Evolutionary conservation across 2,888 invertebrate genomes (phyloP).

Genomic region (Phengaris arion): DNA sequence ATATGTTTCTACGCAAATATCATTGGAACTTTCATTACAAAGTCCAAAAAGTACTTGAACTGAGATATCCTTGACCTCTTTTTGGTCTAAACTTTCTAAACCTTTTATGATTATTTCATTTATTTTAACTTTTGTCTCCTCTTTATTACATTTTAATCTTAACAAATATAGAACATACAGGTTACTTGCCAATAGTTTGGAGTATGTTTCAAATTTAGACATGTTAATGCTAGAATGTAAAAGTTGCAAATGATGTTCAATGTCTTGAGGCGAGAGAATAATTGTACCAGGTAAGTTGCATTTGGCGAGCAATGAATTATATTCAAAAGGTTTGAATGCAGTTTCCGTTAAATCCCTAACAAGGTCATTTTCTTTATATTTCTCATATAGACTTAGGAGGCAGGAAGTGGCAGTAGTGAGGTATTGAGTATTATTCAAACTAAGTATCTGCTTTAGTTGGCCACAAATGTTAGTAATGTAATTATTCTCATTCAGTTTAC

Average conservation of each 20-base stretch:
- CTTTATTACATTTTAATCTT: slow-evolving; percentile 56
- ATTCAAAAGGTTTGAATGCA: slow-evolving; percentile 54
- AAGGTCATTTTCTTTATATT: slow-evolving; percentile 62
- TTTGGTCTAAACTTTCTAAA: slow-evolving; percentile 50
- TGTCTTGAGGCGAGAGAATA: slow-evolving; percentile 58
- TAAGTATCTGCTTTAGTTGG: slow-evolving; percentile 74
- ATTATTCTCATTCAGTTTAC: slow-evolving; percentile 59
- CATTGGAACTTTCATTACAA: slow-evolving; percentile 34
- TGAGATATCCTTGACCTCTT: slow-evolving; percentile 45
- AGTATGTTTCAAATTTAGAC: slow-evolving; percentile 55
- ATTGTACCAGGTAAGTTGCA: slow-evolving; percentile 59
- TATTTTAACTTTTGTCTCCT: slow-evolving; percentile 55
- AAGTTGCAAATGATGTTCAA: slow-evolving; percentile 58
- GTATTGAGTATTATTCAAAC: slow-evolving; percentile 63
- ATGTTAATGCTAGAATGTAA: slow-evolving; percentile 59
- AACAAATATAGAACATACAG: slow-evolving; percentile 67
- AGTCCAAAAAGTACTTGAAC: slow-evolving; percentile 55
- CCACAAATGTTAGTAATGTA: slow-evolving; percentile 77
- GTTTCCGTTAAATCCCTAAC: slow-evolving; percentile 52
- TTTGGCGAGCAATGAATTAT: slow-evolving; percentile 45
- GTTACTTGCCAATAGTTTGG: slow-evolving; percentile 58
- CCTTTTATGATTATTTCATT: slow-evolving; percentile 59
- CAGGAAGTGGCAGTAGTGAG: slow-evolving; percentile 77
- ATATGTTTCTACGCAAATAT: slow-evolving; percentile 56
- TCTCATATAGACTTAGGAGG: slow-evolving; percentile 72